Conservation (phyloP, 2,113 vertebrate species). For the Piprites chloris region DNA sequence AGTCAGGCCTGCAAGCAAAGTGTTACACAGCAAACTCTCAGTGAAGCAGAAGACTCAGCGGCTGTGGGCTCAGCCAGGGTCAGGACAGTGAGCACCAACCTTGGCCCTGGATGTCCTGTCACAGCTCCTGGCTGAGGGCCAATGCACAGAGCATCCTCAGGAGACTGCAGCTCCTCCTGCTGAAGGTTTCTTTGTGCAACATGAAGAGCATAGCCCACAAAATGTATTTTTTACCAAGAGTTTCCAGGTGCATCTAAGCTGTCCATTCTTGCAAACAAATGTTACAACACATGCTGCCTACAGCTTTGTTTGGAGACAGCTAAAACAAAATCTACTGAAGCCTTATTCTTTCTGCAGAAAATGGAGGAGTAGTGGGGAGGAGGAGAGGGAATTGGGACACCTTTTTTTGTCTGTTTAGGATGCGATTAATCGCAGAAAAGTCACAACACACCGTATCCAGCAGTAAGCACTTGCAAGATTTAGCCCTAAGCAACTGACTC, state of each 20-base stretch:
- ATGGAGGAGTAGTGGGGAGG: background rate
- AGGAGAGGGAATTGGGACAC: background rate
- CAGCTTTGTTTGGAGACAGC: background rate
- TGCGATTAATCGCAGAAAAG: background rate
- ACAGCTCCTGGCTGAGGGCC: background rate
- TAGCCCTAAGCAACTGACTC: background rate
- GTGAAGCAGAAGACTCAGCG: background rate
- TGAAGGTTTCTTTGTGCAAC: background rate
- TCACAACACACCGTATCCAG: background rate
- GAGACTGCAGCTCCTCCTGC: background rate
- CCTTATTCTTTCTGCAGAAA: background rate
- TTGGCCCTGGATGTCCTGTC: fast-evolving
- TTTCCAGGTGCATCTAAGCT: background rate
- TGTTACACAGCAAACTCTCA: background rate
- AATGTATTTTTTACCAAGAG: background rate
- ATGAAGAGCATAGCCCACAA: background rate
- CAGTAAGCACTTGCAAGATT: background rate
- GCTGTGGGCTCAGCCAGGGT: fast-evolving
- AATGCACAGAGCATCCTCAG: background rate
- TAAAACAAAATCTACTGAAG: background rate
- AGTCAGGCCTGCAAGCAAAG: background rate
- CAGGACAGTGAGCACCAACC: background rate
- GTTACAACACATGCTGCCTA: background rate
- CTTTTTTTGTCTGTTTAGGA: background rate
- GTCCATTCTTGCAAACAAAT: background rate